phyloP scores from a whole-genome alignment of 2,888 invertebrate genomes.

The Charanyca ferruginea region DNA sequence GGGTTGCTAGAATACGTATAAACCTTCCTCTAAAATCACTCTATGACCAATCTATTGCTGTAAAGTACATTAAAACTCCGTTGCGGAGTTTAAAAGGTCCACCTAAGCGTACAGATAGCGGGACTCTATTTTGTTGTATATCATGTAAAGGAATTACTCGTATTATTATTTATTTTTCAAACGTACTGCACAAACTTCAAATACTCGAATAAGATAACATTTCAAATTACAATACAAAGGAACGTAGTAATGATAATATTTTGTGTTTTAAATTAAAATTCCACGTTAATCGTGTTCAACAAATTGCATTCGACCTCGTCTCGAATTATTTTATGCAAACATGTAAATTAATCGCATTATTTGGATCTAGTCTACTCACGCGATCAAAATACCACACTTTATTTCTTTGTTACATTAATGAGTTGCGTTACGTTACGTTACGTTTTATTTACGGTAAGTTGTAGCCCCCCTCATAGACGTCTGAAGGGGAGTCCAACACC shows the following conservation, averaged over 20 bases:
- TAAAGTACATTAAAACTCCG: no score
- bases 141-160: no score
- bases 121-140: no score
- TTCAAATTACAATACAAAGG: conserved; percentile 28
- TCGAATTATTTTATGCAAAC: conserved; percentile 13
- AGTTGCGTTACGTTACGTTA: conserved; percentile 11
- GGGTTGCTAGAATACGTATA: no score
- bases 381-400: conserved; percentile 17
- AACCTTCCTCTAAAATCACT: no score
- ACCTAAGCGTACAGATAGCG: no score
- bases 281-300: conserved; percentile 10
- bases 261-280: conserved; percentile 24
- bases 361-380: conserved; percentile 35
- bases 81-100: no score
- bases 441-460: not conserved
- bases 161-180: no score
- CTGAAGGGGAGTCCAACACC: no score
- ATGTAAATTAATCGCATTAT: conserved; percentile 32
- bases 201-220: not conserved
- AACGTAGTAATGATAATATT: not conserved
- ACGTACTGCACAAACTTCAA: no score
- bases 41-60: no score
- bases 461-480: no score
- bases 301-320: conserved; percentile 38
- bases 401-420: not conserved